Evolutionary conservation across 2,797 vertebrate genomes (phyloP).

Genomic region (Aphelocoma californica): DNA sequence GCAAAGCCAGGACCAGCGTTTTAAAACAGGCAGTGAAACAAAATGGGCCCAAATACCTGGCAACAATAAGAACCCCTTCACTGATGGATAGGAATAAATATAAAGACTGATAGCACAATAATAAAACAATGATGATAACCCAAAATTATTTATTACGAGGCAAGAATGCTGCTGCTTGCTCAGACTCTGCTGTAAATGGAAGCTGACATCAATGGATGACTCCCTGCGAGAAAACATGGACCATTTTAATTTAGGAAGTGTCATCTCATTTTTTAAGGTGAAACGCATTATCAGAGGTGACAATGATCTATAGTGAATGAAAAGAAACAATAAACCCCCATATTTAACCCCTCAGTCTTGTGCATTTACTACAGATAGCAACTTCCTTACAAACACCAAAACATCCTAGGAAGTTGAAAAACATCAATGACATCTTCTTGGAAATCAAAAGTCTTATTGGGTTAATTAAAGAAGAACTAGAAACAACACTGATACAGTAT

Average conservation of each 20-base stretch:
- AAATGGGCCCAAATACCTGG: constrained; percentile 32
- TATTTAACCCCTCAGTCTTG: constrained; percentile 7
- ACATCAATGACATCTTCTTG: not conserved
- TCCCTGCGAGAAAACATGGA: constrained; percentile 44
- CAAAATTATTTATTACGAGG: constrained; percentile 61
- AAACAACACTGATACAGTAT: not conserved
- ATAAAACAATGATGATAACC: constrained; percentile 59
- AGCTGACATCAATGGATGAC: constrained; percentile 66
- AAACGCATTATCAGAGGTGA: constrained; percentile 65
- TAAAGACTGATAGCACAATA: constrained; percentile 55
- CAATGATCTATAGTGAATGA: constrained; percentile 53
- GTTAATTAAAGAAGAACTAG: constrained; percentile 20
- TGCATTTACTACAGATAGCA: not conserved
- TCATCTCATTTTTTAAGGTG: constrained; percentile 63
- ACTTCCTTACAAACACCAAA: not conserved
- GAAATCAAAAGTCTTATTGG: not conserved
- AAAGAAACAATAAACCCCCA: constrained; percentile 60
- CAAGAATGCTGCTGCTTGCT: constrained; percentile 25
- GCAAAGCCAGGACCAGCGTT: constrained; percentile 19
- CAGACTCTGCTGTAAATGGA: constrained; percentile 55
- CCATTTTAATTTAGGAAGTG: constrained; percentile 69
- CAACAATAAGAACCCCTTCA: constrained; percentile 22
- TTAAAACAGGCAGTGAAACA: constrained; percentile 34
- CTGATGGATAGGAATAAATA: constrained; percentile 67
- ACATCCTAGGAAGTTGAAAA: not conserved